Conservation (phyloP, 2,113 vertebrate species). For the Morone chrysops region DNA sequence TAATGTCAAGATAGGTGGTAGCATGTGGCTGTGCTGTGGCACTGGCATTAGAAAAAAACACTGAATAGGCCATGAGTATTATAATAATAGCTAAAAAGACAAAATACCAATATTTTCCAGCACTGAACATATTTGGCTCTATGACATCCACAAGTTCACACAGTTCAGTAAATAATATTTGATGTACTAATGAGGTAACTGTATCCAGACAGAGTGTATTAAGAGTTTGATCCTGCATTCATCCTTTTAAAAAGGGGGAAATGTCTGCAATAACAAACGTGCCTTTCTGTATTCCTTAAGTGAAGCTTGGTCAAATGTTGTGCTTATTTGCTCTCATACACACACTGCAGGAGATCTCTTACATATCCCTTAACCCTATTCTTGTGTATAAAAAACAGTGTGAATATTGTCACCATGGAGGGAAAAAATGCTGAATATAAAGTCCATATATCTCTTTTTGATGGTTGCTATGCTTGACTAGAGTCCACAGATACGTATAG, state of each 20-base stretch:
- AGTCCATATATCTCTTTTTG: constrained; percentile 17
- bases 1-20: not conserved
- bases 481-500: not conserved
- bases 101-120: not conserved
- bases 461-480: not conserved
- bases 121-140: not conserved
- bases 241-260: constrained; percentile 1
- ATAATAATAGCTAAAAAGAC: not conserved
- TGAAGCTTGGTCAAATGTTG: constrained; percentile 12
- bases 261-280: constrained; percentile 24
- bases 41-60: not conserved
- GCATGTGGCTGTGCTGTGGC: not conserved
- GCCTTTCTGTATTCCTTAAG: constrained; percentile 8
- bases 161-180: not conserved
- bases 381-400: not conserved
- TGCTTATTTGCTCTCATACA: constrained; percentile 19
- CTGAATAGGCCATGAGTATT: not conserved
- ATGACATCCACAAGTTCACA: not conserved
- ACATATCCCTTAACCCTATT: not conserved
- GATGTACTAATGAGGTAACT: not conserved
- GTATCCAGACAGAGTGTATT: too few relatives aligned
- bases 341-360: constrained; percentile 10
- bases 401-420: not conserved
- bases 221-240: not conserved
- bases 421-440: not conserved